phyloP scores from a whole-genome alignment of 1,140 invertebrate species.

The Mylabris phalerata region DNA sequence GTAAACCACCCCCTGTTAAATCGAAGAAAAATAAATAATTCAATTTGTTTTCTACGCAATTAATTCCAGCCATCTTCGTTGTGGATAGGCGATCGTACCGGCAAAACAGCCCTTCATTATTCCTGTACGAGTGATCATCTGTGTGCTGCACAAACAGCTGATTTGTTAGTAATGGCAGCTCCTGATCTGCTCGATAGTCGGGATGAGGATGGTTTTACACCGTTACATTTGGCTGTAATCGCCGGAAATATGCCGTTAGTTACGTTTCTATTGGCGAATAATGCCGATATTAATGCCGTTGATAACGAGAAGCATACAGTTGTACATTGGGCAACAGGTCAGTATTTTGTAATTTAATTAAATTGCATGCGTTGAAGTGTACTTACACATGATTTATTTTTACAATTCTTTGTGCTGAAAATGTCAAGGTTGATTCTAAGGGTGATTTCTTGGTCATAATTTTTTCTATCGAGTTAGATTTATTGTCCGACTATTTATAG shows the following conservation, averaged over 20 bases:
- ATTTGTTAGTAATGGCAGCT: constrained; percentile 66
- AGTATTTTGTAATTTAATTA: constrained; percentile 21
- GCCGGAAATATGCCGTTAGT: constrained; percentile 80
- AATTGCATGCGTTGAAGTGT: too few relatives aligned
- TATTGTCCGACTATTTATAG: too few relatives aligned
- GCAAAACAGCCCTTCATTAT: constrained; percentile 87
- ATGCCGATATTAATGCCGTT: constrained; percentile 78
- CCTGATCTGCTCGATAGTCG: constrained; percentile 70
- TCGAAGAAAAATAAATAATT: too few relatives aligned
- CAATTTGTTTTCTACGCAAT: too few relatives aligned
- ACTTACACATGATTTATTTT: too few relatives aligned
- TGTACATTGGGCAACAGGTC: constrained; percentile 97
- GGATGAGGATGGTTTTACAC: constrained; percentile 91
- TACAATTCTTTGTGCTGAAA: background rate
- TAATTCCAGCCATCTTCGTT: constrained; percentile 52
- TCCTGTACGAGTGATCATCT: constrained; percentile 58
- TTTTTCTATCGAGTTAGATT: too few relatives aligned
- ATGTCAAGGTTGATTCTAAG: too few relatives aligned
- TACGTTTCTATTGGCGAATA: constrained; percentile 69
- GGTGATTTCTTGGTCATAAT: too few relatives aligned
- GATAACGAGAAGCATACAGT: constrained; percentile 93
- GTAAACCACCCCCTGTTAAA: too few relatives aligned
- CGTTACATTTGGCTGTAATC: constrained; percentile 87
- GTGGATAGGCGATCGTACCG: constrained; percentile 66
- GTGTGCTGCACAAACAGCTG: constrained; percentile 49